Base-by-base conservation (phyloP, 2,888 invertebrate genomes). In the Anthrax anthrax region DNA sequence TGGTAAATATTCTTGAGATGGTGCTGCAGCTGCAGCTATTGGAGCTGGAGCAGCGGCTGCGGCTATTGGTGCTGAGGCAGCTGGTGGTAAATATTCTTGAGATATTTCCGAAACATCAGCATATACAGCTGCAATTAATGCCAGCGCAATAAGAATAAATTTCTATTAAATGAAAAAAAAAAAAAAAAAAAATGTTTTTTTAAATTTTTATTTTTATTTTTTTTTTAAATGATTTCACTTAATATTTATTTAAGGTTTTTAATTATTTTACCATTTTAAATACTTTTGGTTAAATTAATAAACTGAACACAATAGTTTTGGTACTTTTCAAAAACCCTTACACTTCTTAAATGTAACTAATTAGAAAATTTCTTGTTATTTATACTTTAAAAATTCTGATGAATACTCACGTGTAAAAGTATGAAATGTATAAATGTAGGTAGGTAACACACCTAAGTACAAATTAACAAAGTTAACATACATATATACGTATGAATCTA, bases 31-130 rank as follows among this genome's bases (percentile, higher is more conserved):
- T 42, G 42, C 16, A 14, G 14, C 13, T 36, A 14, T 14, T 34
- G 43, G 43, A 19, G 36, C 43, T 18, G 37, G 18, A 19, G 19
- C 16, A 36, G 43, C 37, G 18, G 43, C 43, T 23, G 34, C 39
- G 32, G 38, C 39, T 29, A 27, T 34, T 36, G 17, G 17, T 18
- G 17, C 10, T 16, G 16, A 18, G 8, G 27, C 19, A 19, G n/a
- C 36, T 37, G 46, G 46, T 12, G 46, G 46, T 13, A 44, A 38
- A 18, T 44, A 44, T 18, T 44, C 44, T 18, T 18, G 18, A 18
- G 44, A 27, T 17, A 46, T 29, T 37, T 46, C 46, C 17, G 46
- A 41, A 10, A 46, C 46, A 9, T 46, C 46, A 18, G 40, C 44
- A 34, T 18, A 39, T 17, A 40, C 44, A n/a, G 27, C 18, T 14